A percentile compares a stretch with the other conserved stretches of the same genome.
Conservation (phyloP, 2,888 invertebrate genomes). For the Bhutanitis thaidina region DNA sequence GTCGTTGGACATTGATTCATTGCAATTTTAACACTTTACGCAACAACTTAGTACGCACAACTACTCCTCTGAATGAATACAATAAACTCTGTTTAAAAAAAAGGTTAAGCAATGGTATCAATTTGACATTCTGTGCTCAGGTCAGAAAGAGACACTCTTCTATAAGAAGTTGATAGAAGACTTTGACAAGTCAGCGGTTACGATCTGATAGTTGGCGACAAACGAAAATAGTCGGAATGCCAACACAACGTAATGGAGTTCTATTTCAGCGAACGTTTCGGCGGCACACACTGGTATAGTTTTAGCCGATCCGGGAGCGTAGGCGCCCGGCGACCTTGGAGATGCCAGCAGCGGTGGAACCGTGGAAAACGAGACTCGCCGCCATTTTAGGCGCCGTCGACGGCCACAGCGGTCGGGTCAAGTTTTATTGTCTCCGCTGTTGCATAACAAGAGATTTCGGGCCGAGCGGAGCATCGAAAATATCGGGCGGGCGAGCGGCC, state of each 20-base stretch:
- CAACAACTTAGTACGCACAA: not conserved
- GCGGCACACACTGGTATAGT: conserved; percentile 56
- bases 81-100: not conserved
- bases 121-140: not conserved
- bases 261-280: conserved; percentile 67
- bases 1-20: conserved; percentile 54
- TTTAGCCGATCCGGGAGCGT: conserved; percentile 69
- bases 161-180: conserved; percentile 2
- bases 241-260: conserved; percentile 63
- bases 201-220: conserved; percentile 54
- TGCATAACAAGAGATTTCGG: conserved; percentile 59
- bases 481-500: conserved; percentile 40
- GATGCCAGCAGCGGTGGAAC: conserved; percentile 57
- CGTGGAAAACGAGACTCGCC: conserved; percentile 69
- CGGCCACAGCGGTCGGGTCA: conserved; percentile 65
- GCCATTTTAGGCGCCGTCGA: conserved; percentile 75
- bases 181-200: conserved; percentile 22
- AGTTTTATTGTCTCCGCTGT: conserved; percentile 70
- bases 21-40: conserved; percentile 30
- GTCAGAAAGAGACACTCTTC: not conserved
- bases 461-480: conserved; percentile 55
- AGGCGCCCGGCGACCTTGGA: conserved; percentile 74
- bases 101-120: not conserved
- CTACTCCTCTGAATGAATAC: conserved; percentile 20
- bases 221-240: conserved; percentile 68